A percentile compares a stretch with the other conserved stretches of the same genome.
phyloP scores from a whole-genome alignment of 1,140 invertebrate species.

The Metaphire vulgaris region DNA sequence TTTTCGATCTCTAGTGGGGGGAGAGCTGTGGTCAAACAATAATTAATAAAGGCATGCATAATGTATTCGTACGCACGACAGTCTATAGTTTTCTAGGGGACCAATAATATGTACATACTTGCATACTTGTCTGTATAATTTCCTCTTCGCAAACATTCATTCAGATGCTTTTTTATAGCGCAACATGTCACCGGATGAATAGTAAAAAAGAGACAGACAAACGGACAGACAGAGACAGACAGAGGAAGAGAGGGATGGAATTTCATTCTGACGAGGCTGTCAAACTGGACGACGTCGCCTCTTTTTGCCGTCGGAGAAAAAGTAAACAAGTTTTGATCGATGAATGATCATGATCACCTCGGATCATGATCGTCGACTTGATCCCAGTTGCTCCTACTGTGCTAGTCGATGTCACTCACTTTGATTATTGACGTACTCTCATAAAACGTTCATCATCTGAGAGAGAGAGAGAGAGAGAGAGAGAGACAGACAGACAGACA shows the following conservation, averaged over 20 bases:
- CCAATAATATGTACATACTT: not conserved
- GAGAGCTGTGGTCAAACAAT: not conserved
- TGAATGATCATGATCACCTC: too few relatives aligned
- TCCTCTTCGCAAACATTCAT: not conserved
- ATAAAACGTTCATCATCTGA: not conserved
- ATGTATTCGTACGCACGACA: not conserved
- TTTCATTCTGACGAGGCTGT: not conserved
- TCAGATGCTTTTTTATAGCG: not conserved
- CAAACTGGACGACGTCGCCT: too few relatives aligned
- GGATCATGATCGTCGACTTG: too few relatives aligned
- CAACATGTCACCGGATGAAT: not conserved
- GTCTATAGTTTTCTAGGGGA: not conserved
- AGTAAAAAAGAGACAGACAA: not conserved
- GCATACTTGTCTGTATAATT: too few relatives aligned
- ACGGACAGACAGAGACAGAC: not conserved
- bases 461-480: conserved; percentile 1
- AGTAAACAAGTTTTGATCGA: too few relatives aligned
- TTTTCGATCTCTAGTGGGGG: too few relatives aligned
- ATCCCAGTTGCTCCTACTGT: too few relatives aligned
- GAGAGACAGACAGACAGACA: not conserved
- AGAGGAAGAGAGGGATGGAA: not conserved
- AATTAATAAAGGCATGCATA: not conserved
- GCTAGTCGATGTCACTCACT: too few relatives aligned
- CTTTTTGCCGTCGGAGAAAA: too few relatives aligned
- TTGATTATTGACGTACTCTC: too few relatives aligned